These are phyloP conservation scores for Phortica variegata DNA, from an alignment of 1,140 invertebrate species.

Conservation along the genomic window DNA sequence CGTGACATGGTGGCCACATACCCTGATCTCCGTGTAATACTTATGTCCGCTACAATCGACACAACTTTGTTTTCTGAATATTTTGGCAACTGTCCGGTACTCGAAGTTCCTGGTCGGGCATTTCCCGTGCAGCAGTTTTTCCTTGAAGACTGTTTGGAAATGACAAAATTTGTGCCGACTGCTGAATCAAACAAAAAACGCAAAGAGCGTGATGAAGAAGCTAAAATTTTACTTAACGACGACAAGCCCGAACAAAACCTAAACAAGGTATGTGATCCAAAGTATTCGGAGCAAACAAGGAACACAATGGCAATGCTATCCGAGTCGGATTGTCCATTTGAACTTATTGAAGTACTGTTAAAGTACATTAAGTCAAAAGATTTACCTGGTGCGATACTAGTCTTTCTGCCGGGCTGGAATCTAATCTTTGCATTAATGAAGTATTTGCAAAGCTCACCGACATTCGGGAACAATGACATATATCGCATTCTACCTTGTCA, in stretches of 20 bases:
- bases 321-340: constrained; percentile 86
- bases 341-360: constrained; percentile 83
- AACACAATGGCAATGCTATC: constrained; percentile 73
- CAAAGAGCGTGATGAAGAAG: constrained; percentile 68
- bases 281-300: constrained; percentile 67
- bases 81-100: constrained; percentile 81
- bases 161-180: constrained; percentile 78
- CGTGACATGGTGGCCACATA: constrained; percentile 89
- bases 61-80: constrained; percentile 87
- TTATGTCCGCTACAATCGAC: constrained; percentile 98
- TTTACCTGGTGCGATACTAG: constrained; percentile 80
- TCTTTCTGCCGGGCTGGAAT: constrained; percentile 95
- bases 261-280: constrained; percentile 64
- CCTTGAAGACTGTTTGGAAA: constrained; percentile 84
- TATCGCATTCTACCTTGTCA: constrained; percentile 83
- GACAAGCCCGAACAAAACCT: constrained; percentile 73
- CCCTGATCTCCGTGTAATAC: constrained; percentile 85
- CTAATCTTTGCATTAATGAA: constrained; percentile 90
- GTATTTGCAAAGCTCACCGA: constrained; percentile 74
- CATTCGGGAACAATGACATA: constrained; percentile 62
- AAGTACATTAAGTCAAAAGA: constrained; percentile 72
- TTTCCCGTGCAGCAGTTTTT: constrained; percentile 86
- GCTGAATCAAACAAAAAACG: constrained; percentile 70
- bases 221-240: constrained; percentile 55
- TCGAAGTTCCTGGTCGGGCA: constrained; percentile 76